These are phyloP conservation scores for Nomada hirtipes DNA, from an alignment of 2,888 invertebrate genomes.

Conservation along the genomic window DNA sequence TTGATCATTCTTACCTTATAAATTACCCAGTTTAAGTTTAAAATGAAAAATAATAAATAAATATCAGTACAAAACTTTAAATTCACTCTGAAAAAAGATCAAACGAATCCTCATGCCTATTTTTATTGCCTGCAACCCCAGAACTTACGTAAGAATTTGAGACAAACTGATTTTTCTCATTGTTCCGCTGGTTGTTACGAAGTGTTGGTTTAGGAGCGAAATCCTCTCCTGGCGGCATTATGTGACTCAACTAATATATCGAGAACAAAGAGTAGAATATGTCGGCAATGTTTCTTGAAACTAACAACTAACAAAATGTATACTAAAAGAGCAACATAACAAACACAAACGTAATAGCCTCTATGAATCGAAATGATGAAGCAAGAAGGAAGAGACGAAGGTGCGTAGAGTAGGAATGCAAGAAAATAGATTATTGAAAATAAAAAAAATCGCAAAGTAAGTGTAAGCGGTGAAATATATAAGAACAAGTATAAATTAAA, in stretches of 20 bases:
- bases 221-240: slow-evolving; percentile 73
- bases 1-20: neutral
- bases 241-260: slow-evolving; percentile 73
- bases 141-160: slow-evolving; percentile 79
- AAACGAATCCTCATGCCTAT: slow-evolving; percentile 4
- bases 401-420: neutral
- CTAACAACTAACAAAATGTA: neutral
- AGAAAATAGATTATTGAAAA: neutral
- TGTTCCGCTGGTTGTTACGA: slow-evolving; percentile 53
- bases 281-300: slow-evolving; percentile 41
- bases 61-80: neutral
- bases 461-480: neutral
- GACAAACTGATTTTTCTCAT: slow-evolving; percentile 60
- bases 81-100: neutral
- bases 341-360: slow-evolving; percentile 30
- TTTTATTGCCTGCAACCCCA: neutral
- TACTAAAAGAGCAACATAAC: neutral
- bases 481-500: neutral
- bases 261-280: slow-evolving; percentile 57
- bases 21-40: neutral
- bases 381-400: slow-evolving; percentile 2
- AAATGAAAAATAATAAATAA: neutral
- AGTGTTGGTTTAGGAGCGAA: slow-evolving; percentile 70
- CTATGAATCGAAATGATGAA: neutral
- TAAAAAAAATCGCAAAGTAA: neutral